Evolutionary conservation across 2,113 vertebrate species (phyloP).

Genomic region (Heterochromis multidens): DNA sequence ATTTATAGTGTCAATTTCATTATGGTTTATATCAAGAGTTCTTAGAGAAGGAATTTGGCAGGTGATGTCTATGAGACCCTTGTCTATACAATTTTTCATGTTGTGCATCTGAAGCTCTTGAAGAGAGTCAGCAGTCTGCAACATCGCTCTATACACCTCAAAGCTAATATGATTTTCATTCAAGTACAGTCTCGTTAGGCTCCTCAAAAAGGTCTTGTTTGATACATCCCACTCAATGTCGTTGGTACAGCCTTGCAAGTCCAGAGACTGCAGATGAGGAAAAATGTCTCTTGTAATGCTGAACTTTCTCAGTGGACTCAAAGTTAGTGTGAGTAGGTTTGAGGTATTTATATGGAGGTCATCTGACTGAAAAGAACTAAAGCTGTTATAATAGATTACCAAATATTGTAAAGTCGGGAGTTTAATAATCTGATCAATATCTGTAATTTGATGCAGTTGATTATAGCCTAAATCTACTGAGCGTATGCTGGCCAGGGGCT

Average conservation of each 20-base stretch:
- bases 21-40: background rate
- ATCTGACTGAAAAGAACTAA: background rate
- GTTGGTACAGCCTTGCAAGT: background rate
- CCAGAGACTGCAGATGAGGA: background rate
- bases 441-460: background rate
- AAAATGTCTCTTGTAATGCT: constrained; percentile 19
- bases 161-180: background rate
- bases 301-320: background rate
- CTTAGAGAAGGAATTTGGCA: background rate
- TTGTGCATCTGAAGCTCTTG: background rate
- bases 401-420: background rate
- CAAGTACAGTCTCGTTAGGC: background rate
- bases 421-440: background rate
- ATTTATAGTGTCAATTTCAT: rapidly evolving
- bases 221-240: background rate
- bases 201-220: background rate
- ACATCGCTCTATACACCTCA: background rate
- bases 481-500: background rate
- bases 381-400: rapidly evolving
- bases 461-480: background rate
- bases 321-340: background rate
- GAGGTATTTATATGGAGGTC: background rate
- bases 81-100: background rate
- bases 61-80: background rate
- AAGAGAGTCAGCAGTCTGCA: constrained; percentile 9